Evolutionary conservation across 2,113 vertebrate species (phyloP).

Genomic region (Paedocypris sp.): DNA sequence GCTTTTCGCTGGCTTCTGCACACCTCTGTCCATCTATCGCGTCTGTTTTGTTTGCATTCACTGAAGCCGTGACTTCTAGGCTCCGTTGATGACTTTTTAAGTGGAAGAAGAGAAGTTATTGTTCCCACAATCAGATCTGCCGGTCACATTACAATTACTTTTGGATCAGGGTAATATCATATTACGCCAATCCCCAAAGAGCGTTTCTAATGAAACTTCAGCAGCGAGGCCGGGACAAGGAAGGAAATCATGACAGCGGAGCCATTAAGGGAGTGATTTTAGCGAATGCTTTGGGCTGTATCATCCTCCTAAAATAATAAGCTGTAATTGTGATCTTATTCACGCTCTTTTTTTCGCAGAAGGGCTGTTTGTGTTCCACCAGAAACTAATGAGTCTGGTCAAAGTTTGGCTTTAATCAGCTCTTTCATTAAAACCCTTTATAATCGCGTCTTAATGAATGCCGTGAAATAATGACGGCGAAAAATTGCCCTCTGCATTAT

Average conservation of each 20-base stretch:
- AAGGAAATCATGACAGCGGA: constrained; percentile 19
- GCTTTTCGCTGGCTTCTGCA: constrained; percentile 35
- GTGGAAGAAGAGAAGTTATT: not conserved
- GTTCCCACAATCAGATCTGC: constrained; percentile 8
- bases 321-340: constrained; percentile 57
- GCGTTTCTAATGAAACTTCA: constrained; percentile 44
- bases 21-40: constrained; percentile 50
- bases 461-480: constrained; percentile 37
- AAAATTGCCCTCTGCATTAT: constrained; percentile 38
- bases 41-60: not conserved
- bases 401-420: constrained; percentile 64
- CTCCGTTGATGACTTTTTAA: not conserved
- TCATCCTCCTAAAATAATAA: constrained; percentile 57
- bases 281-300: constrained; percentile 52
- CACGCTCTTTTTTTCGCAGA: constrained; percentile 48
- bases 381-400: constrained; percentile 63
- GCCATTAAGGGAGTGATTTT: constrained; percentile 48
- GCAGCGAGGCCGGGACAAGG: not conserved
- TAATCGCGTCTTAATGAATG: constrained; percentile 63
- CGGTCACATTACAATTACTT: constrained; percentile 17
- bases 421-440: constrained; percentile 62
- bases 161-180: constrained; percentile 12
- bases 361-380: constrained; percentile 55
- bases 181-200: constrained; percentile 27
- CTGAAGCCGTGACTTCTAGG: not conserved